A percentile compares a stretch with the other conserved stretches of the same genome.
These are phyloP conservation scores for Apogon hyalosoma DNA, from an alignment of 2,797 vertebrate genomes.

Conservation along the genomic window DNA sequence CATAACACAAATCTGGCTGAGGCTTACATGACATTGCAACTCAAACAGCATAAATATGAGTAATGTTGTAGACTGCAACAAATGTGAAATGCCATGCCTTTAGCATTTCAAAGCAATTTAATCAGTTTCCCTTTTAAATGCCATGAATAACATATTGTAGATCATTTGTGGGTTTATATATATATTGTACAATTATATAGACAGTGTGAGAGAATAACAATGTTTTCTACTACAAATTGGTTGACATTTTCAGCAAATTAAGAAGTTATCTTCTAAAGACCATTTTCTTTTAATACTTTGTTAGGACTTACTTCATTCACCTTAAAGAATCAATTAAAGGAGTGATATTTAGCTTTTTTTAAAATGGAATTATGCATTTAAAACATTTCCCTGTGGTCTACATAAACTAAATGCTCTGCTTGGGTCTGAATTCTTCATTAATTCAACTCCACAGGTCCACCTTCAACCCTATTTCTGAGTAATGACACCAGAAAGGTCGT, in stretches of 20 bases:
- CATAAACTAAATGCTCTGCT: no score
- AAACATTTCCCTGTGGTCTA: no score
- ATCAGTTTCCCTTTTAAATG: conserved; percentile 52
- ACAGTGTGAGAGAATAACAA: conserved; percentile 61
- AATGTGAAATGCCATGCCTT: conserved; percentile 47
- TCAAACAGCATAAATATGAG: conserved; percentile 58
- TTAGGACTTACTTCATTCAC: background rate
- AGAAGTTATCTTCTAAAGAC: conserved; percentile 26
- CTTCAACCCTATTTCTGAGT: no score
- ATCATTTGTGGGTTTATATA: conserved; percentile 50
- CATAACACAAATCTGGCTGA: conserved; percentile 44
- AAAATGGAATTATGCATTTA: no score
- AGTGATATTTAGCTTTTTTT: no score
- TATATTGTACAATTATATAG: conserved; percentile 56
- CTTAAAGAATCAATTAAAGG: no score
- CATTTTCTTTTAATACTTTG: background rate
- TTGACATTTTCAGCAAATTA: conserved; percentile 66
- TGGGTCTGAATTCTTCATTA: no score
- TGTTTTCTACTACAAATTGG: conserved; percentile 37
- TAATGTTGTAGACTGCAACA: conserved; percentile 48
- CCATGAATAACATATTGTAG: conserved; percentile 44
- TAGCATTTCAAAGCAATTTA: conserved; percentile 53
- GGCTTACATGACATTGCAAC: conserved; percentile 40
- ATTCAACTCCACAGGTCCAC: no score
- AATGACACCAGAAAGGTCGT: no score